Percentiles rank a stretch among this genome's conserved stretches.
Conservation (phyloP, 1,140 invertebrate species). For the Dreissena rostriformis region DNA sequence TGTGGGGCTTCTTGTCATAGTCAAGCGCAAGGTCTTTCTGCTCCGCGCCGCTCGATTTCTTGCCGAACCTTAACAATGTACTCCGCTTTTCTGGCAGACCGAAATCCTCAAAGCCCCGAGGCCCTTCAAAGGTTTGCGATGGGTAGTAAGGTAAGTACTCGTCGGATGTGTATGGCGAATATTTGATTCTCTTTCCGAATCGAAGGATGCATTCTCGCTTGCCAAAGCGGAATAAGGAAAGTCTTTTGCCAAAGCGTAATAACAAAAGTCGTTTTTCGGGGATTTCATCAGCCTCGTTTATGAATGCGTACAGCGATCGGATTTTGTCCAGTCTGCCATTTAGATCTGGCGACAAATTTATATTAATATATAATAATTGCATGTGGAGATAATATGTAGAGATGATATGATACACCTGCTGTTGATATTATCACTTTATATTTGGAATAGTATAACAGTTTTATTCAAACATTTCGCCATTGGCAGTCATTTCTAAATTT, state of each 20-base stretch:
- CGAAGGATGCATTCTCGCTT: slow-evolving; percentile 58
- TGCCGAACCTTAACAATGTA: slow-evolving; percentile 50
- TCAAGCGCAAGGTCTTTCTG: slow-evolving; percentile 8
- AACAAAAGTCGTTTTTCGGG: slow-evolving; percentile 53
- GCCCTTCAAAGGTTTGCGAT: slow-evolving; percentile 7
- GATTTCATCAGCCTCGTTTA: slow-evolving; percentile 13
- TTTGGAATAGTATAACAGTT: too few relatives aligned
- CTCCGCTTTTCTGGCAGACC: slow-evolving; percentile 37
- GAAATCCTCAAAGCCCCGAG: slow-evolving; percentile 18
- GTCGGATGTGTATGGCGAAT: background rate
- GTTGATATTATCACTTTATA: too few relatives aligned
- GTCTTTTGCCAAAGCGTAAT: slow-evolving; percentile 59
- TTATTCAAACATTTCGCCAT: too few relatives aligned
- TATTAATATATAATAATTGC: too few relatives aligned
- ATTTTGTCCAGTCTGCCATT: background rate
- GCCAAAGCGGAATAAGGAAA: slow-evolving; percentile 55
- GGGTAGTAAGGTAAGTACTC: slow-evolving; percentile 19
- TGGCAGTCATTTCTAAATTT: too few relatives aligned
- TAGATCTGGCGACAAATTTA: background rate
- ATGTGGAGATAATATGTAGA: too few relatives aligned
- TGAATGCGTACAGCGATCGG: background rate
- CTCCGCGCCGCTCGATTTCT: slow-evolving; percentile 22
- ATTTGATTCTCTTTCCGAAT: slow-evolving; percentile 51
- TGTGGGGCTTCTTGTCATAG: slow-evolving; percentile 41
- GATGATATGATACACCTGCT: too few relatives aligned